phyloP scores from a whole-genome alignment of 2,797 vertebrate genomes.

The Poeciliopsis gracilis region DNA sequence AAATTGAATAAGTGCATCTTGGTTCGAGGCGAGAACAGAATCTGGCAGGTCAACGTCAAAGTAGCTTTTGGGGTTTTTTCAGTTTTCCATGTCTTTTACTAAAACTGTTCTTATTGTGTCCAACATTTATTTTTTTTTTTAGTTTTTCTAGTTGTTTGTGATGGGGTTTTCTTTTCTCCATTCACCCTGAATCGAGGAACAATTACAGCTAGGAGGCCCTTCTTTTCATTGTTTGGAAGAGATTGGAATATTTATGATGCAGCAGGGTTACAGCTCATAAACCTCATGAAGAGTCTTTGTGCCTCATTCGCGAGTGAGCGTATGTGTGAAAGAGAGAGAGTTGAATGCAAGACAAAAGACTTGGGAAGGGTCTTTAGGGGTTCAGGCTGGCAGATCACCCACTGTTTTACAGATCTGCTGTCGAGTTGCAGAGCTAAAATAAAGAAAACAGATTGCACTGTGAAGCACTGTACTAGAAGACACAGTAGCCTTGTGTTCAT shows the following conservation, averaged over 20 bases:
- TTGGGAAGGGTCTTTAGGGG: conserved; percentile 49
- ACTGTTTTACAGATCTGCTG: conserved; percentile 59
- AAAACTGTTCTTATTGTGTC: conserved; percentile 31
- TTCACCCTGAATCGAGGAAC: conserved; percentile 37
- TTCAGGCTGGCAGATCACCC: conserved; percentile 49
- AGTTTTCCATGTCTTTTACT: conserved; percentile 38
- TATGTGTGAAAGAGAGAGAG: conserved; percentile 18
- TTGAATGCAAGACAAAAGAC: conserved; percentile 51
- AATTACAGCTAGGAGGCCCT: conserved; percentile 44
- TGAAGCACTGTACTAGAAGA: conserved; percentile 29
- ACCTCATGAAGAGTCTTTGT: conserved; percentile 62
- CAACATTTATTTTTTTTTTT: conserved; percentile 13
- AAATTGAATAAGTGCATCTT: conserved; percentile 62
- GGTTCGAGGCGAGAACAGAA: conserved; percentile 59
- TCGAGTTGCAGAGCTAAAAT: conserved; percentile 41
- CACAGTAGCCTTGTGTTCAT: conserved; percentile 18
- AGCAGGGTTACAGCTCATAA: conserved; percentile 68
- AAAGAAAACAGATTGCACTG: conserved; percentile 33
- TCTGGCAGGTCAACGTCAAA: conserved; percentile 27
- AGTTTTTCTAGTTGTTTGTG: conserved; percentile 19
- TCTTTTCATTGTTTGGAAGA: conserved; percentile 60
- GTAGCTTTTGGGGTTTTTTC: conserved; percentile 3
- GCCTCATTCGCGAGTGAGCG: conserved; percentile 19
- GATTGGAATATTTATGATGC: conserved; percentile 72
- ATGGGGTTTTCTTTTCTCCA: conserved; percentile 44